Evolutionary conservation across 30 jellyfish, hydroid and myxozoan species (phyloP).

Genomic region (Chrysaora quinquecirrha): DNA sequence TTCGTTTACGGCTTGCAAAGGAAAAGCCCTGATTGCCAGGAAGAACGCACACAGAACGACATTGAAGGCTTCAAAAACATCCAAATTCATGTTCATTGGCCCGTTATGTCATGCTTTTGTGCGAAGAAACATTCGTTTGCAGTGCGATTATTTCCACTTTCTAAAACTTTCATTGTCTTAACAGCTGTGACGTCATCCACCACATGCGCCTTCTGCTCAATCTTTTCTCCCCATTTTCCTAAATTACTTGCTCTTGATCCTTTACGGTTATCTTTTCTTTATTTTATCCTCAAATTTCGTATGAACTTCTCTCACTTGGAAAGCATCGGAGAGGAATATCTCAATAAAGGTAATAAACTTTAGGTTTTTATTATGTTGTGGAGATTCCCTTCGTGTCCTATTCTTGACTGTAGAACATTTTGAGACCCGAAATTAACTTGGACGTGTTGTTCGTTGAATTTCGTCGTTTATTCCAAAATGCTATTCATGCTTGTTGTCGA

Average conservation of each 20-base stretch:
- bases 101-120: background rate
- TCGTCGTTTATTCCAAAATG: slow-evolving; percentile 73
- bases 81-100: background rate
- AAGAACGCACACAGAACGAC: no score
- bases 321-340: slow-evolving; percentile 3
- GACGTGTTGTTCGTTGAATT: slow-evolving; percentile 1
- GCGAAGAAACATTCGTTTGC: background rate
- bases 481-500: slow-evolving; percentile 74
- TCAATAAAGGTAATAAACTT: slow-evolving; percentile 35
- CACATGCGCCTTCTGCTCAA: slow-evolving; percentile 95
- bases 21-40: no score
- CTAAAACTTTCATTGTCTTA: slow-evolving; percentile 71
- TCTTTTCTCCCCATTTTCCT: slow-evolving; percentile 85
- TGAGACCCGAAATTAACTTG: background rate
- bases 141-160: slow-evolving; percentile 32
- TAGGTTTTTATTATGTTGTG: slow-evolving; percentile 10
- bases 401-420: background rate
- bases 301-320: slow-evolving; percentile 47
- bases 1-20: no score
- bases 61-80: no score
- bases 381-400: slow-evolving; percentile 12
- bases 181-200: slow-evolving; percentile 89
- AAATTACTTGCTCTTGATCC: slow-evolving; percentile 88
- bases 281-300: slow-evolving; percentile 78
- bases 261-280: slow-evolving; percentile 75